phyloP scores from a whole-genome alignment of 2,113 vertebrate species.

The Nothocercus julius region DNA sequence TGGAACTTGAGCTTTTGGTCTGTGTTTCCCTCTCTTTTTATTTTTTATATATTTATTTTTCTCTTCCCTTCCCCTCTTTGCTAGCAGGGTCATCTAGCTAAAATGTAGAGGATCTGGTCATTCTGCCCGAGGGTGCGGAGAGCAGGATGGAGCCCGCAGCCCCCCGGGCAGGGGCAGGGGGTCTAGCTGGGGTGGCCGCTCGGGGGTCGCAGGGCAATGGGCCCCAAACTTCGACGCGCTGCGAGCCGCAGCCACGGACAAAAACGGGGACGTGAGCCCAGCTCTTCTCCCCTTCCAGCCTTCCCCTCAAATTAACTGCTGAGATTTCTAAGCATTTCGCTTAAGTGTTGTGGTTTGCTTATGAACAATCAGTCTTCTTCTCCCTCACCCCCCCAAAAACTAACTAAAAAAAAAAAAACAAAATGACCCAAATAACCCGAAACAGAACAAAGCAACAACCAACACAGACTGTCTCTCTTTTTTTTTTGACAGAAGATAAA shows the following conservation, averaged over 20 bases:
- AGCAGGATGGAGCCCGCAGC: neutral
- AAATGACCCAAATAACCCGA: neutral
- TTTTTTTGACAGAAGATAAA: neutral
- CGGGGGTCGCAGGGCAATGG: neutral
- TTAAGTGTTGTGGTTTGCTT: neutral
- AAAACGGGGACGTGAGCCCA: neutral
- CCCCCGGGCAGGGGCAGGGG: too few species aligned
- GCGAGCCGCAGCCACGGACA: slow-evolving; percentile 14
- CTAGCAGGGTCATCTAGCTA: neutral
- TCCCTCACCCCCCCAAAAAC: neutral
- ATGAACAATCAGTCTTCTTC: neutral
- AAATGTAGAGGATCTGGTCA: neutral
- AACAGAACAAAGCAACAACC: neutral
- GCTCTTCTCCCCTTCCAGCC: neutral
- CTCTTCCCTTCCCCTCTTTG: neutral
- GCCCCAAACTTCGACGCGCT: slow-evolving; percentile 56
- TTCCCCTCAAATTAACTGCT: slow-evolving; percentile 30
- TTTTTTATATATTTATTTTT: too few species aligned
- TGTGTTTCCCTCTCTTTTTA: neutral
- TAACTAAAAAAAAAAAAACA: too few species aligned
- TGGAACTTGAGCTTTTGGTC: neutral
- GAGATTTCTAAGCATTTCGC: slow-evolving; percentile 4
- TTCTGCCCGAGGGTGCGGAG: slow-evolving; percentile 42
- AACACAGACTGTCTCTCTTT: neutral
- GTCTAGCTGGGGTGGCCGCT: too few species aligned